Conservation (phyloP, 2,888 invertebrate genomes). For the Phlogophora meticulosa region DNA sequence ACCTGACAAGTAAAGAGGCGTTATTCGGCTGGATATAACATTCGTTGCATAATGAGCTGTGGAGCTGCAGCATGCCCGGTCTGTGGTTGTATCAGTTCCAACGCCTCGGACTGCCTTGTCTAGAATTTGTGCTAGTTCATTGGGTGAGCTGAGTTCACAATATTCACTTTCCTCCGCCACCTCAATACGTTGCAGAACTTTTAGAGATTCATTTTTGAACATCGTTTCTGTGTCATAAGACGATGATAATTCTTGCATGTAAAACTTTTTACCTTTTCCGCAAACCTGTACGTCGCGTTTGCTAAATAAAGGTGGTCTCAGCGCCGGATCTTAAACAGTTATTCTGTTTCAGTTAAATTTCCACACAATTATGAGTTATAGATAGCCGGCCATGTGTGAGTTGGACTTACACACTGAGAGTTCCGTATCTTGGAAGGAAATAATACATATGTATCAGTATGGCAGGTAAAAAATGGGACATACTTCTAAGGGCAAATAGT, state of each 20-base stretch:
- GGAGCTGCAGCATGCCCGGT: slow-evolving; percentile 7
- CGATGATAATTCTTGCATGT: slow-evolving; percentile 29
- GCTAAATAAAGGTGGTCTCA: neutral
- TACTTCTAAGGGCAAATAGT: too few species aligned
- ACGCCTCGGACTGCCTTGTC: neutral
- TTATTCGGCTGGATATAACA: neutral
- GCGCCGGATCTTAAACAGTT: slow-evolving; percentile 2
- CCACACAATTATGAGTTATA: neutral
- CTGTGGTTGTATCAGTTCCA: slow-evolving; percentile 12
- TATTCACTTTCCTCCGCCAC: slow-evolving; percentile 5
- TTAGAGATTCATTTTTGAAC: slow-evolving; percentile 11
- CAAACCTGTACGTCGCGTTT: neutral
- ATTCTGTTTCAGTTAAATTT: neutral
- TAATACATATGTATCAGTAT: too few species aligned
- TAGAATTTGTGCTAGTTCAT: neutral
- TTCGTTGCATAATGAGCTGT: slow-evolving; percentile 2
- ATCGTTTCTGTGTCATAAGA: slow-evolving; percentile 11
- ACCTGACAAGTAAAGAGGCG: neutral
- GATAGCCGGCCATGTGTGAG: too few species aligned
- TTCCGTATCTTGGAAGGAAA: too few species aligned
- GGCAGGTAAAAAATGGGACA: too few species aligned
- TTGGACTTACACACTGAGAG: too few species aligned
- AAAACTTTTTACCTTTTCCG: slow-evolving; percentile 7
- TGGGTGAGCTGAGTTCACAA: neutral
- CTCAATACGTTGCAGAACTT: slow-evolving; percentile 11